Base-by-base conservation (phyloP, 2,797 vertebrate genomes). In the Chelmon rostratus region DNA sequence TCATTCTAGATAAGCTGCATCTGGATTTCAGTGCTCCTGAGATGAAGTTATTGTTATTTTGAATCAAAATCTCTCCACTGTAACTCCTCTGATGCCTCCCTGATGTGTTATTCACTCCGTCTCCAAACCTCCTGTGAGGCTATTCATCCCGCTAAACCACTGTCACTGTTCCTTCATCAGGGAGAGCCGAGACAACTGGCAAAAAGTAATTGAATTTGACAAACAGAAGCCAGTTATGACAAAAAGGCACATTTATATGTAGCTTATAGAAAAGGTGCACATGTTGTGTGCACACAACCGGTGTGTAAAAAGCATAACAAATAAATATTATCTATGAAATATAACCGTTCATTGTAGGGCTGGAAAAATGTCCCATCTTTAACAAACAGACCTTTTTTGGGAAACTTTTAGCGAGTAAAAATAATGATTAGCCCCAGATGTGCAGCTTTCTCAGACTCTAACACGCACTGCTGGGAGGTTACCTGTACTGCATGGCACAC, bases 91-190 rank as follows among this genome's bases (percentile, higher is more conserved):
- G 76, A 81, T 85, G 88, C 85, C 81, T 90, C 91, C 92, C 90
- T 76, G 87, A 86, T 89, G 91, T 78, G 88, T 90, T 86, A 84
- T 92, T 92, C 79, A 89, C 74, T 80, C 49, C 38, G 54, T 53
- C 46, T 84, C 62, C 54, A 16, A 81, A 78, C 79, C 81, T 87
- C 82, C 88, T 67, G 79, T 79, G 82, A 90, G 75, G 88, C 86
- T 84, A 73, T 89, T 92, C 86, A 89, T 68, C 64, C 69, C 46
- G 49, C 62, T 72, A 33, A 79, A 79, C 82, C 75, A 66, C 61
- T 73, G 76, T 84, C 86, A 78, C 86, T 68, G 62, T 63, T 73
- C 71, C 87, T 83, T 82, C 69, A 73, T 67, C 67, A 82, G 70
- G 61, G 44, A 63, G 52, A 73, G 33, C 64, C 19, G 25, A 82